Percentiles rank a stretch among this genome's conserved stretches.
These are phyloP conservation scores for Linhomoeus sp. DNA, from an alignment of 2,888 invertebrate genomes.

Conservation along the genomic window DNA sequence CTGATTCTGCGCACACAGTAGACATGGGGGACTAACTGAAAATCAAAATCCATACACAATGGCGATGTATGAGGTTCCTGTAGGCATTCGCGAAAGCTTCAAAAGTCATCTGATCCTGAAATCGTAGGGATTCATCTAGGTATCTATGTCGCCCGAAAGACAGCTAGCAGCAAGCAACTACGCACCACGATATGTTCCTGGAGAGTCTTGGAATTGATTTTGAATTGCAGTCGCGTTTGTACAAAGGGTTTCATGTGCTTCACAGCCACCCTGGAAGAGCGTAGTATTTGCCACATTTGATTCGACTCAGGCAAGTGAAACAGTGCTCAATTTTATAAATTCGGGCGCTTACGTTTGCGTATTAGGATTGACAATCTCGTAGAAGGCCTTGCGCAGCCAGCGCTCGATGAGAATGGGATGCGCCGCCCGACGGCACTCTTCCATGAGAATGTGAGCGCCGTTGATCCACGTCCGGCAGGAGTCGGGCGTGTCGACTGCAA, in stretches of 20 bases:
- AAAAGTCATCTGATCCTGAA: conserved; percentile 11
- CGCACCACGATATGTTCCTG: conserved; percentile 22
- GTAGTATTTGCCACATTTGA: too few relatives aligned
- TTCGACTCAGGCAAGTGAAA: too few relatives aligned
- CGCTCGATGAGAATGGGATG: conserved; percentile 17
- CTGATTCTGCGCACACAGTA: too few relatives aligned
- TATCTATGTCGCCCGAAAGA: too few relatives aligned
- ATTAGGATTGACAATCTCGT: conserved; percentile 10
- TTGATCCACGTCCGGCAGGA: conserved; percentile 4
- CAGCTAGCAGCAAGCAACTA: too few relatives aligned
- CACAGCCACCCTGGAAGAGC: conserved; percentile 14
- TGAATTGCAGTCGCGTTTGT: conserved; percentile 22
- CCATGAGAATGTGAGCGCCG: conserved; percentile 4
- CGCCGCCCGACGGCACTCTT: conserved; percentile 8
- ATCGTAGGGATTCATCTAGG: too few relatives aligned
- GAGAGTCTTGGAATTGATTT: conserved; percentile 18
- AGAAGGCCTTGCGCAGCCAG: conserved; percentile 22
- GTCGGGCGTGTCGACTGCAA: conserved; percentile 6
- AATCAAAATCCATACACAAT: conserved; percentile 6
- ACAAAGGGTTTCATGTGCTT: conserved; percentile 27
- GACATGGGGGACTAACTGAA: too few relatives aligned
- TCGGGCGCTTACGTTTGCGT: background rate
- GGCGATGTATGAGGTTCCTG: conserved; percentile 12
- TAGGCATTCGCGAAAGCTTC: conserved; percentile 12
- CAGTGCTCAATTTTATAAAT: background rate